Evolutionary conservation across 92 coral and sea anemone species (phyloP), one percentile per base, ranked within the genome.

Genomic region (Phenganax subtilis): DNA sequence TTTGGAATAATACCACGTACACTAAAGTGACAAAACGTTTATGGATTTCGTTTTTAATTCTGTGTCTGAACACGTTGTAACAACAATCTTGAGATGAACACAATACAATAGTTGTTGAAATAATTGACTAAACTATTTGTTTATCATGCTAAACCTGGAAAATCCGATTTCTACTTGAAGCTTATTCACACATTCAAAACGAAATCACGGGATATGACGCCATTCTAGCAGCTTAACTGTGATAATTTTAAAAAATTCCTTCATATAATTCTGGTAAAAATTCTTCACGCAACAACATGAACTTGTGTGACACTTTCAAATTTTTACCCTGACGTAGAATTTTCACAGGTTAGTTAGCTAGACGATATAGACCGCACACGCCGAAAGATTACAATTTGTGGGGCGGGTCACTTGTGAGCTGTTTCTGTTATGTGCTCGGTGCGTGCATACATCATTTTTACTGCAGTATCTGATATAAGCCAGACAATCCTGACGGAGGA

Each of bases 401-500:
- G 71, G 71, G 71, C 71, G 71, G 71, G 71, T 64, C 71, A 27
- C 14, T 9, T 59, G 14, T 59, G 65, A 9, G 65, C 6, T 12
- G 25, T 20, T 20, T 59, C 4, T 67, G 11, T 8, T 67, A 15
- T 28, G 72, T 31, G 51, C 3, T 67, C 37, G 0, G 10, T 31
- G 72, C 72, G 25, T 20, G 25, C 25, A 20, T 20, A 20, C 25
- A 20, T 20, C 25, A 20, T 31, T 31, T 62, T 62, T 25, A 6
- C 28, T 12, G n/a, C 65, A 59, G 65, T 25, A 64, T 68, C 54
- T 68, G 73, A 68, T 68, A 68, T 68, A 68, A 28, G 10, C 73
- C 73, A 68, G 73, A 68, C 73, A 68, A 68, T 27, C 73, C 9
- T 64, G 25, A 61, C 29, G 67, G 29, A 61, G 27, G 67, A 61